phyloP scores from a whole-genome alignment of 2,797 vertebrate species.

The Sebastes wilsoni region DNA sequence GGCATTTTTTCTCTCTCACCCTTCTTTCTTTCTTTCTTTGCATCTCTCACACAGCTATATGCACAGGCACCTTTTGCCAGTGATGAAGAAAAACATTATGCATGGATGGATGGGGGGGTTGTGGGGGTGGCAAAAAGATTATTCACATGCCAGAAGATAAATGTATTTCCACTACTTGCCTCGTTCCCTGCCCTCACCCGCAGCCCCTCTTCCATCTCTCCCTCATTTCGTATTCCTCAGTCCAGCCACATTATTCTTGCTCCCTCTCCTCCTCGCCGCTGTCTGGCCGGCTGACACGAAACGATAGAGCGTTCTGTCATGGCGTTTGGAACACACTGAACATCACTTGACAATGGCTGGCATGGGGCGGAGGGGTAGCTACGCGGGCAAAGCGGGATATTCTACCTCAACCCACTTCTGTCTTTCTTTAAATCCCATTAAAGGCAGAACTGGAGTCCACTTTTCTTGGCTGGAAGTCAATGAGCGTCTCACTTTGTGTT shows the following conservation, averaged over 20 bases:
- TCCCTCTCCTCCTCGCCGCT: slow-evolving; percentile 43
- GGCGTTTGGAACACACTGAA: slow-evolving; percentile 60
- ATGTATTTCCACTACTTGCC: slow-evolving; percentile 63
- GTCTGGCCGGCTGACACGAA: slow-evolving; percentile 66
- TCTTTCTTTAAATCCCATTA: slow-evolving; percentile 67
- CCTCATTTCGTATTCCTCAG: slow-evolving; percentile 60
- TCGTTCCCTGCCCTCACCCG: slow-evolving; percentile 35
- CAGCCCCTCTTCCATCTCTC: slow-evolving; percentile 23
- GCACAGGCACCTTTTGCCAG: slow-evolving; percentile 46
- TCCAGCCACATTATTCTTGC: slow-evolving; percentile 59
- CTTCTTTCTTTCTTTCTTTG: not conserved
- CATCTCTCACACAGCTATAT: slow-evolving; percentile 39
- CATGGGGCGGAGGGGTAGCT: slow-evolving; percentile 18
- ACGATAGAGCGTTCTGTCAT: slow-evolving; percentile 65
- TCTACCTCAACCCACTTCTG: slow-evolving; percentile 50
- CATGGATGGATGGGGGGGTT: slow-evolving; percentile 6
- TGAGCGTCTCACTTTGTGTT: slow-evolving; percentile 33
- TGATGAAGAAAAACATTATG: slow-evolving; percentile 69
- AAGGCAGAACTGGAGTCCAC: slow-evolving; percentile 35
- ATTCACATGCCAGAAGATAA: slow-evolving; percentile 65
- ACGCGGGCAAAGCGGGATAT: slow-evolving; percentile 17
- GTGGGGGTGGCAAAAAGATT: slow-evolving; percentile 46
- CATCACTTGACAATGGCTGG: slow-evolving; percentile 69
- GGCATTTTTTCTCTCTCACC: slow-evolving; percentile 7
- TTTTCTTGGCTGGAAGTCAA: slow-evolving; percentile 48